phyloP scores from a whole-genome alignment of 2,113 vertebrate genomes.

The Accipiter cooperii region DNA sequence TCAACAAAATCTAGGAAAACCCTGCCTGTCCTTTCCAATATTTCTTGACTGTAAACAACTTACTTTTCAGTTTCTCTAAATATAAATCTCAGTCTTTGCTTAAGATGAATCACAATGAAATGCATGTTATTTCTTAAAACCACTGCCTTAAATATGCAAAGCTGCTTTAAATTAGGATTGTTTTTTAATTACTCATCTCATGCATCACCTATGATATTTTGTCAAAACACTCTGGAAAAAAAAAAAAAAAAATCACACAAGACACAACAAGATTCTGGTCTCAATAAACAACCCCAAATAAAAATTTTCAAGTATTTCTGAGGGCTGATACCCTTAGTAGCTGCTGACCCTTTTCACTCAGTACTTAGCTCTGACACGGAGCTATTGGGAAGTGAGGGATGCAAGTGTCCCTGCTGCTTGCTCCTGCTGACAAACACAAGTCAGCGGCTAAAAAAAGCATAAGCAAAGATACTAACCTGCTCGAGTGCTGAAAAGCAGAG shows the following conservation, averaged over 20 bases:
- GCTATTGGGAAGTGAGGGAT: not conserved
- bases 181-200: not conserved
- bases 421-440: not conserved
- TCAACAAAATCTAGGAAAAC: slow-evolving; percentile 22
- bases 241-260: not conserved
- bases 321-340: not conserved
- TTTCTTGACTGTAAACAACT: slow-evolving; percentile 21
- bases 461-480: not conserved
- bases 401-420: not conserved
- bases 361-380: not conserved
- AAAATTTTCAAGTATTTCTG: not conserved
- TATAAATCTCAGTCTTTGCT: slow-evolving; percentile 20
- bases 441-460: not conserved
- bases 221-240: not conserved
- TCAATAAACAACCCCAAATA: not conserved
- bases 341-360: not conserved
- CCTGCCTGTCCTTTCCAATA: slow-evolving; percentile 22
- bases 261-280: not conserved
- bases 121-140: not conserved
- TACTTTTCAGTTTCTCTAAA: slow-evolving; percentile 18
- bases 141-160: slow-evolving; percentile 9
- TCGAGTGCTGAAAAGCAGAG: not conserved
- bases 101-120: slow-evolving; percentile 21
- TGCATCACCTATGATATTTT: slow-evolving; percentile 6
- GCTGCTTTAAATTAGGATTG: slow-evolving; percentile 27